Conservation (phyloP, 2,113 vertebrate genomes). For the Pseudorhombus dupliciocellatus region DNA sequence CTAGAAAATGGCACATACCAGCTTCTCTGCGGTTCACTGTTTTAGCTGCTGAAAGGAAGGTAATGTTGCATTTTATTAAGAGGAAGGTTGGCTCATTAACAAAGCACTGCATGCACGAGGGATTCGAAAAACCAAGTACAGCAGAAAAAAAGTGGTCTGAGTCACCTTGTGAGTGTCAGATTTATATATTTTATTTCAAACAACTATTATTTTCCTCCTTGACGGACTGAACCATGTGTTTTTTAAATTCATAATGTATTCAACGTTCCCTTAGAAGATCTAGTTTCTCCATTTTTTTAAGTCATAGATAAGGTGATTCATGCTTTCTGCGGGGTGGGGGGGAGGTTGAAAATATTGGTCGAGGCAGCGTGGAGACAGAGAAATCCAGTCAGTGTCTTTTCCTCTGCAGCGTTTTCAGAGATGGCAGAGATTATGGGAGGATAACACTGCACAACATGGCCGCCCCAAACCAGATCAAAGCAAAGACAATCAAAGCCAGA, state of each 20-base stretch:
- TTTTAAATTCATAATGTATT: neutral
- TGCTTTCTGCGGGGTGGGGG: constrained; percentile 14
- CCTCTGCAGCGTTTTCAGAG: constrained; percentile 64
- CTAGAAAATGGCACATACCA: constrained; percentile 46
- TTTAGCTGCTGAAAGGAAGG: constrained; percentile 44
- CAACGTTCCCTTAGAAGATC: constrained; percentile 16
- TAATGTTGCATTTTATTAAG: constrained; percentile 65
- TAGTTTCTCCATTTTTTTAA: constrained; percentile 4
- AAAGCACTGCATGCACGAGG: constrained; percentile 33
- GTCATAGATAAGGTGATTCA: constrained; percentile 43
- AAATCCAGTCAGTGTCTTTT: constrained; percentile 56
- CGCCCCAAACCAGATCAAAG: constrained; percentile 79
- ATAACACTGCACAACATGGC: constrained; percentile 77
- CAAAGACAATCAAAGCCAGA: constrained; percentile 80
- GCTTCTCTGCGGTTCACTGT: constrained; percentile 40
- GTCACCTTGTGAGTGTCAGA: constrained; percentile 35
- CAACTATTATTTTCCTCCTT: constrained; percentile 18
- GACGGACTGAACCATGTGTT: neutral
- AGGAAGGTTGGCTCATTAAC: constrained; percentile 45
- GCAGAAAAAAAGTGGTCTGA: constrained; percentile 21
- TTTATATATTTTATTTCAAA: constrained; percentile 37
- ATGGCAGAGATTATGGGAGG: constrained; percentile 74
- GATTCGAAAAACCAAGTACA: constrained; percentile 21
- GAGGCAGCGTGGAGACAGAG: constrained; percentile 30
- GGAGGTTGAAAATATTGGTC: constrained; percentile 34